Base-by-base conservation (phyloP, 2,888 invertebrate genomes). In the Odontomyia ornata region DNA sequence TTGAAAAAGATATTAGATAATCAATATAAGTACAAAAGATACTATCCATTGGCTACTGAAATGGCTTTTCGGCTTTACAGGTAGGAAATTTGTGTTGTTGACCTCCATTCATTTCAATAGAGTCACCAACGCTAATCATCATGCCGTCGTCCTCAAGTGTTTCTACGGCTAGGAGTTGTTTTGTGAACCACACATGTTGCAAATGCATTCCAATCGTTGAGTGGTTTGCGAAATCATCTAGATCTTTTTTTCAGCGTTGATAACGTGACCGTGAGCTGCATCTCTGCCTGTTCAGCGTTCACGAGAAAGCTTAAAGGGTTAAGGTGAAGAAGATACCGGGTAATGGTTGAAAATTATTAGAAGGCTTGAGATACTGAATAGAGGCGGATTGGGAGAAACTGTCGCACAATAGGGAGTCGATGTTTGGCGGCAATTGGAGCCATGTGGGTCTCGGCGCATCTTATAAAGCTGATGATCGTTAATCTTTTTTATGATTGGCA, bases 371-470 rank as follows among this genome's bases (percentile, higher is more conserved):
- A 15, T 18, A 52, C 52, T 4, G 18, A 52, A 52, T 9, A 18
- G 4, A 13, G 52, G 52, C 18, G 52, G n/a, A 52, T 52, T n/a
- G 52, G 52, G 2, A 52, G 52, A 52, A 52, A 52, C n/a, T 52
- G 52, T 52, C 52, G 52, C 52, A 52, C 52, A 52, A 52, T 18
- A 52, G 52, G 52, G 36, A 36, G 36, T 36, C 36, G 36, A 52
- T 13, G 52, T 52, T 52, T 15, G 4, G n/a, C 18, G 4, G 7
- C 18, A 4, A 52, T 52, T 52, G 52, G 15, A 52, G 52, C 13
- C 52, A 52, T 9, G 52, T 15, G 52, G 52, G 18, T 9, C 18
- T 52, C 15, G 36, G 36, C 36, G 36, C 36, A 36, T 36, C 36
- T 36, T 36, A 3, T 3, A 36, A 36, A 36, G 36, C 36, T 36